These are phyloP conservation scores for Rissa tridactyla DNA, from an alignment of 2,113 vertebrate species.

Conservation along the genomic window DNA sequence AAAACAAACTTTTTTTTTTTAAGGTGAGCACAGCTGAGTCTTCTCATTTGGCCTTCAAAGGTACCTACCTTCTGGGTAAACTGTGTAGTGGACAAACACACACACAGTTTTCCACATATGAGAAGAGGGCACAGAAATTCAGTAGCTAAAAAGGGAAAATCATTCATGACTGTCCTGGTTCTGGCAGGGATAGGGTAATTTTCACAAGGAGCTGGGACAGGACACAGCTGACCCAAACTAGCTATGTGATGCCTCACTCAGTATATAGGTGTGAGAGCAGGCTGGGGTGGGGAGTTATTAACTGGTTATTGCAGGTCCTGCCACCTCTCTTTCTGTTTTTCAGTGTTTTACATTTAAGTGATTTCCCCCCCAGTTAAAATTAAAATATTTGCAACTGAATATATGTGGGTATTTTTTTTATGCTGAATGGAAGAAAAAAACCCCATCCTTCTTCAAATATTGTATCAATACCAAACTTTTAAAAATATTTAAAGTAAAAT, in stretches of 20 bases:
- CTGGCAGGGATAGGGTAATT: no score
- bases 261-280: no score
- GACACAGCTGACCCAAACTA: no score
- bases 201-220: no score
- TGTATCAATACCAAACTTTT: not conserved
- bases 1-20: not conserved
- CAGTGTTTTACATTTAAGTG: not conserved
- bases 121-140: not conserved
- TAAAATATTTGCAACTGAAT: not conserved
- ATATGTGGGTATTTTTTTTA: not conserved
- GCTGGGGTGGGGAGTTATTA: no score
- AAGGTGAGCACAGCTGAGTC: not conserved
- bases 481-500: not conserved
- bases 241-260: no score
- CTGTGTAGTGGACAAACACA: not conserved
- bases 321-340: not conserved
- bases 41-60: not conserved
- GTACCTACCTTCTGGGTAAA: not conserved
- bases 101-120: not conserved
- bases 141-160: not conserved
- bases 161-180: not conserved
- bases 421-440: not conserved
- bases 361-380: no score
- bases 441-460: not conserved
- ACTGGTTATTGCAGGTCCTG: not conserved